Conservation (phyloP, 2,797 vertebrate genomes). For the Coilia nasus region DNA sequence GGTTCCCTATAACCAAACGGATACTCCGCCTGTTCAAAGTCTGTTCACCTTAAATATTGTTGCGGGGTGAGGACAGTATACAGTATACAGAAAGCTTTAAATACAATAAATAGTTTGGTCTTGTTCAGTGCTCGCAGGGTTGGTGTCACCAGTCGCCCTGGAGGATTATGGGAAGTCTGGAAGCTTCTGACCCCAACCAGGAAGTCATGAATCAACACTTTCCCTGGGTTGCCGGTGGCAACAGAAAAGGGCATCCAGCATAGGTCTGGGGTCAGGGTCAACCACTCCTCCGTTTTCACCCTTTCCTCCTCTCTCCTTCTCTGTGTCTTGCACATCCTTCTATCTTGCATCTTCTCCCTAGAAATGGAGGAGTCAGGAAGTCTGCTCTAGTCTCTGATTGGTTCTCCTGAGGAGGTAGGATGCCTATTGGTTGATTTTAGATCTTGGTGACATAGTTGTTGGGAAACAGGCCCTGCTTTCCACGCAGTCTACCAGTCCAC, state of each 20-base stretch:
- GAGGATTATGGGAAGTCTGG: slow-evolving; percentile 41
- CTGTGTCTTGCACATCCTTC: slow-evolving; percentile 44
- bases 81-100: slow-evolving; percentile 80
- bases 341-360: slow-evolving; percentile 33
- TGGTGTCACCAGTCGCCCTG: slow-evolving; percentile 59
- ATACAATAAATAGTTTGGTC: slow-evolving; percentile 97
- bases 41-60: slow-evolving; percentile 64
- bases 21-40: slow-evolving; percentile 64
- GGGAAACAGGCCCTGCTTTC: slow-evolving; percentile 97
- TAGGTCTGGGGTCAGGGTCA: slow-evolving; percentile 33
- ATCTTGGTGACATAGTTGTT: slow-evolving; percentile 98
- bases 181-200: slow-evolving; percentile 22
- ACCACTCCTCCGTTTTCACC: slow-evolving; percentile 17
- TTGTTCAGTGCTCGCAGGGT: slow-evolving; percentile 79
- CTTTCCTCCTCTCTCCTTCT: slow-evolving; percentile 42
- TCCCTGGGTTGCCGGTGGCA: slow-evolving; percentile 49
- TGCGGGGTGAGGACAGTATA: slow-evolving; percentile 61
- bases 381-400: slow-evolving; percentile 42
- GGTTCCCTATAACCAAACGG: slow-evolving; percentile 64
- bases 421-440: slow-evolving; percentile 65
- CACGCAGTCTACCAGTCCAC: slow-evolving; percentile 95
- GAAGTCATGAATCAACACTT: slow-evolving; percentile 38
- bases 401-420: slow-evolving; percentile 32
- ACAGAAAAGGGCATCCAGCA: slow-evolving; percentile 51
- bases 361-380: slow-evolving; percentile 39